These are phyloP conservation scores for Hymenochirus boettgeri DNA, from an alignment of 2,113 vertebrate species.

Conservation along the genomic window DNA sequence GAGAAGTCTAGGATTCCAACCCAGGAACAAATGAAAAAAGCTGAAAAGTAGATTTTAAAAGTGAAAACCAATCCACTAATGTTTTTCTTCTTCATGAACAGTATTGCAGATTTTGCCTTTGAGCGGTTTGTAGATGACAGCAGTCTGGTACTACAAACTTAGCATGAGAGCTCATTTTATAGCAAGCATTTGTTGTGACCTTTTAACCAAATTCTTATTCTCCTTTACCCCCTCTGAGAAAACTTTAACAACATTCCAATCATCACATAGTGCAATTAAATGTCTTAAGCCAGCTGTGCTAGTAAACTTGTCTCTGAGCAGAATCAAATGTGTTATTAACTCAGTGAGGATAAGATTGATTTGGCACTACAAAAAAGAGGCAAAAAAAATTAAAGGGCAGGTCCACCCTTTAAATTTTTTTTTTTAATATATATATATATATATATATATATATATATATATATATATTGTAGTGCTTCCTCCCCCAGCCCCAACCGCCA, in stretches of 20 bases:
- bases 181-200: conserved; percentile 51
- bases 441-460: too few species aligned
- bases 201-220: conserved; percentile 50
- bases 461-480: too few species aligned
- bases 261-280: conserved; percentile 54
- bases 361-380: conserved; percentile 34
- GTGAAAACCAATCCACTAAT: conserved; percentile 25
- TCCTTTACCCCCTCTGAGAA: conserved; percentile 47
- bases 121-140: conserved; percentile 24
- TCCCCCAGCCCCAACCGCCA: too few species aligned
- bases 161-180: conserved; percentile 35
- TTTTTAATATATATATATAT: too few species aligned
- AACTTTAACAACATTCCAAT: conserved; percentile 49
- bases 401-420: too few species aligned
- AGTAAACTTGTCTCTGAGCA: conserved; percentile 45
- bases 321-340: conserved; percentile 38
- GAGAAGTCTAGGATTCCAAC: conserved; percentile 22
- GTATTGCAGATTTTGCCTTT: conserved; percentile 26
- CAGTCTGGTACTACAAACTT: conserved; percentile 28
- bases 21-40: conserved; percentile 30
- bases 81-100: conserved; percentile 18
- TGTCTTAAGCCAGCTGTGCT: conserved; percentile 53
- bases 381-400: too few species aligned
- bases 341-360: conserved; percentile 27
- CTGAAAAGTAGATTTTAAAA: conserved; percentile 31